Evolutionary conservation across 2,797 vertebrate genomes (phyloP).

Genomic region (Schizopygopsis pylzovi): DNA sequence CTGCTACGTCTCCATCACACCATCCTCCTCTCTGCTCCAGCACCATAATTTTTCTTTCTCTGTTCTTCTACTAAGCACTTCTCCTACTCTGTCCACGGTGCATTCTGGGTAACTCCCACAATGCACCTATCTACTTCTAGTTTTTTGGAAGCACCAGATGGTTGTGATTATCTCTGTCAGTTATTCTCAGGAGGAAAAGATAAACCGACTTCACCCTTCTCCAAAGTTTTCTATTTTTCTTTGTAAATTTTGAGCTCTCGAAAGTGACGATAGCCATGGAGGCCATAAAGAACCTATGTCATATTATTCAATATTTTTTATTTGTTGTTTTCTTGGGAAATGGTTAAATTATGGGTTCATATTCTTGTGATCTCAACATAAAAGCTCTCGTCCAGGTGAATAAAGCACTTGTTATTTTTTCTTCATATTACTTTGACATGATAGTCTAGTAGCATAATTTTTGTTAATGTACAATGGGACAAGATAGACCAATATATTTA

Average conservation of each 20-base stretch:
- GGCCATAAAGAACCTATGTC: background rate
- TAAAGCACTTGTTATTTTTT: background rate
- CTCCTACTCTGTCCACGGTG: background rate
- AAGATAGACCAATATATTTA: background rate
- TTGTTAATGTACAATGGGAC: background rate
- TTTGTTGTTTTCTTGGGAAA: background rate
- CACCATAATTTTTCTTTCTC: background rate
- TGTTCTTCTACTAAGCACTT: conserved; percentile 1
- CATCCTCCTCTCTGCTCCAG: background rate
- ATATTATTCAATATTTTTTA: background rate
- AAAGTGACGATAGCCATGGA: background rate
- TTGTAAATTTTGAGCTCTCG: background rate
- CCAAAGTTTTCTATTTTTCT: background rate
- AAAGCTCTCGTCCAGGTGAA: background rate
- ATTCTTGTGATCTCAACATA: background rate
- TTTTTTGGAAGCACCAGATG: conserved; percentile 12
- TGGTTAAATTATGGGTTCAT: background rate
- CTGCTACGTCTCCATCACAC: background rate
- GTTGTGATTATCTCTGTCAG: conserved; percentile 24
- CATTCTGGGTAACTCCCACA: conserved; percentile 25
- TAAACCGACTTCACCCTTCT: conserved; percentile 9
- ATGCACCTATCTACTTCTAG: conserved; percentile 3
- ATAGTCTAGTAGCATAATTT: background rate
- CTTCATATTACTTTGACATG: background rate
- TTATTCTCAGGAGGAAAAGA: background rate